A percentile compares a stretch with the other conserved stretches of the same genome.
Evolutionary conservation across 2,797 vertebrate species (phyloP).

Genomic region (Pipistrellus kuhlii): DNA sequence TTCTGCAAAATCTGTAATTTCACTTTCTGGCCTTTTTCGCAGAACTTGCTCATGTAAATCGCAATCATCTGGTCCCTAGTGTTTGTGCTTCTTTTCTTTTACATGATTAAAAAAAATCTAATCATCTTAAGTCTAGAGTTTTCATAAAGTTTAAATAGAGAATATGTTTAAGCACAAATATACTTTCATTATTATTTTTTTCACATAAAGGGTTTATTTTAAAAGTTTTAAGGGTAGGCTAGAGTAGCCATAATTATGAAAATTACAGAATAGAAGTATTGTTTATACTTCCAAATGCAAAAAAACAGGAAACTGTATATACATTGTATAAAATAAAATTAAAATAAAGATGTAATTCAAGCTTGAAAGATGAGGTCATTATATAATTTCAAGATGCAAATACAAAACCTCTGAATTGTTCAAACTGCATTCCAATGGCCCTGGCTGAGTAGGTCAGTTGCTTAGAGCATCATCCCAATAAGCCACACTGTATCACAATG

Average conservation of each 20-base stretch:
- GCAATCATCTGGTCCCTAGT: neutral
- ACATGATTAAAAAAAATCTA: neutral
- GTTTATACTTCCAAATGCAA: conserved; percentile 94
- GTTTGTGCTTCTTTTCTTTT: neutral
- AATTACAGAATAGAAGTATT: conserved; percentile 91
- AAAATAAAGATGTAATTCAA: conserved; percentile 87
- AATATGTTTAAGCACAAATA: neutral
- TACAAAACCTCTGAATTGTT: conserved; percentile 90
- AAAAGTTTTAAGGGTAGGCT: neutral
- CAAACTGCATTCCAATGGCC: conserved; percentile 87
- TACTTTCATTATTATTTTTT: neutral
- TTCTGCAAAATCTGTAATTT: conserved; percentile 51
- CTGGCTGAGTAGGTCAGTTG: no score
- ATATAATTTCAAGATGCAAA: conserved; percentile 89
- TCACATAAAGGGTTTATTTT: neutral
- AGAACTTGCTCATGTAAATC: conserved; percentile 35
- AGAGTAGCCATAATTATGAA: neutral
- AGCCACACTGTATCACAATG: conserved; percentile 86
- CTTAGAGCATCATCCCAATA: no score
- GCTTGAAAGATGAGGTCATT: conserved; percentile 89
- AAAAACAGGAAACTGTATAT: conserved; percentile 85
- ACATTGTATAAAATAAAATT: conserved; percentile 17
- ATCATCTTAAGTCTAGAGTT: neutral
- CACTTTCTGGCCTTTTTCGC: neutral
- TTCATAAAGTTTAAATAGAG: neutral